Evolutionary conservation across 2,888 invertebrate genomes (phyloP).

Genomic region (Ophion obscuratus): DNA sequence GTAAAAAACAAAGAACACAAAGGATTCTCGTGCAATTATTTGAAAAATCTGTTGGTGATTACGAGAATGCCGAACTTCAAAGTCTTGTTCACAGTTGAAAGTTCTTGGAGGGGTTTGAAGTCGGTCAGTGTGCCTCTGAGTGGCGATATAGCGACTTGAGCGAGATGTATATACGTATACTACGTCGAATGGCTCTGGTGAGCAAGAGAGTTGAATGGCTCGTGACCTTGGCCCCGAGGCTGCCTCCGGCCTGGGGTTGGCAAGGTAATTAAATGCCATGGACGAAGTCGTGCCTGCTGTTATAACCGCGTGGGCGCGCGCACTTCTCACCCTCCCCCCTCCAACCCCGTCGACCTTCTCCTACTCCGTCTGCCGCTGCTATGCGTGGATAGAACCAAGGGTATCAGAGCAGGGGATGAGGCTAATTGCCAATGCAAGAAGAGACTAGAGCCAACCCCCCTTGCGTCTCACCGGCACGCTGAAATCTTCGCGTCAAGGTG

Average conservation of each 20-base stretch:
- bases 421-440: constrained; percentile 83
- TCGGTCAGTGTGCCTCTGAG: constrained; percentile 82
- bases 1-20: background rate
- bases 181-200: constrained; percentile 61
- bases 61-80: constrained; percentile 50
- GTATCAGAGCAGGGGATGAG: constrained; percentile 79
- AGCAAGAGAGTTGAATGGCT: constrained; percentile 80
- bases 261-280: constrained; percentile 83
- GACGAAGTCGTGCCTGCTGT: constrained; percentile 76
- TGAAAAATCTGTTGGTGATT: constrained; percentile 21
- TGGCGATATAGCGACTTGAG: constrained; percentile 66
- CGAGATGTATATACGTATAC: constrained; percentile 74
- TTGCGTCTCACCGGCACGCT: constrained; percentile 66
- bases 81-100: constrained; percentile 57
- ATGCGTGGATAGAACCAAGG: constrained; percentile 77
- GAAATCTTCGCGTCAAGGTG: constrained; percentile 78
- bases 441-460: constrained; percentile 67
- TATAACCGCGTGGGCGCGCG: constrained; percentile 77
- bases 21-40: constrained; percentile 15
- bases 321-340: constrained; percentile 58
- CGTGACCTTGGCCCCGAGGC: constrained; percentile 83
- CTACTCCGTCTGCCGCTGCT: constrained; percentile 46
- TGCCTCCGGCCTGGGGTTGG: constrained; percentile 78
- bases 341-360: constrained; percentile 22
- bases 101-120: constrained; percentile 74